A percentile compares a stretch with the other conserved stretches of the same genome.
Conservation (phyloP, 2,888 invertebrate genomes). For the Sminthurides aquaticus region DNA sequence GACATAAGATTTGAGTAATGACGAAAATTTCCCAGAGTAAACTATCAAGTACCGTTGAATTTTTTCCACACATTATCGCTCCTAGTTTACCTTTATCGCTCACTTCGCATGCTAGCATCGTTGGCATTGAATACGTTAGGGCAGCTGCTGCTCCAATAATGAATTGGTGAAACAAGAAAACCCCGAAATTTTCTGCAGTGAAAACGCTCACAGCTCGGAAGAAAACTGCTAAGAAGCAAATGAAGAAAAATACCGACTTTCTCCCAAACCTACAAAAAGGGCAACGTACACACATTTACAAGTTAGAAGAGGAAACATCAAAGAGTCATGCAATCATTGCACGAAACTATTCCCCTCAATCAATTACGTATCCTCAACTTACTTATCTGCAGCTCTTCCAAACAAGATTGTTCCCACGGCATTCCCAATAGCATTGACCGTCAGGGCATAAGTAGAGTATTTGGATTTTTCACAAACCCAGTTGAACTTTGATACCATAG, state of each 20-base stretch:
- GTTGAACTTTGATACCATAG: conserved; percentile 52
- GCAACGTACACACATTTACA: too few relatives aligned
- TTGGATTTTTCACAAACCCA: conserved; percentile 53
- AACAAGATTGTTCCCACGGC: conserved; percentile 19
- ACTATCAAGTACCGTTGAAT: not conserved
- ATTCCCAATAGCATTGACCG: conserved; percentile 26
- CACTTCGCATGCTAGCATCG: conserved; percentile 13
- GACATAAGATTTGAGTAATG: too few relatives aligned
- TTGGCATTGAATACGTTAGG: conserved; percentile 11
- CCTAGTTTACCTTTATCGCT: conserved; percentile 10
- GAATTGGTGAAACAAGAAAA: conserved; percentile 28
- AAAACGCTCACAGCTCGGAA: conserved; percentile 28
- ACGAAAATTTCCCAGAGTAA: too few relatives aligned
- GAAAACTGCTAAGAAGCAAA: conserved; percentile 45
- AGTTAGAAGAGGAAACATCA: too few relatives aligned
- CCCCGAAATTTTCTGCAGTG: conserved; percentile 25
- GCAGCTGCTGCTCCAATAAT: conserved; percentile 29
- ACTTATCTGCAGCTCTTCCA: conserved; percentile 21
- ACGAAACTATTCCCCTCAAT: conserved; percentile 1
- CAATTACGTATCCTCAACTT: not conserved
- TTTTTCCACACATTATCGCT: not conserved
- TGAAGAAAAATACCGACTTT: conserved; percentile 50
- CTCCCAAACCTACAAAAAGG: conserved; percentile 51
- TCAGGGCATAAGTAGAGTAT: conserved; percentile 35
- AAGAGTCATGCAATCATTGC: conserved; percentile 1